Percentiles rank a stretch among this genome's conserved stretches.
Evolutionary conservation across 2,888 invertebrate species (phyloP).

Genomic region (Plagiodera versicolora): DNA sequence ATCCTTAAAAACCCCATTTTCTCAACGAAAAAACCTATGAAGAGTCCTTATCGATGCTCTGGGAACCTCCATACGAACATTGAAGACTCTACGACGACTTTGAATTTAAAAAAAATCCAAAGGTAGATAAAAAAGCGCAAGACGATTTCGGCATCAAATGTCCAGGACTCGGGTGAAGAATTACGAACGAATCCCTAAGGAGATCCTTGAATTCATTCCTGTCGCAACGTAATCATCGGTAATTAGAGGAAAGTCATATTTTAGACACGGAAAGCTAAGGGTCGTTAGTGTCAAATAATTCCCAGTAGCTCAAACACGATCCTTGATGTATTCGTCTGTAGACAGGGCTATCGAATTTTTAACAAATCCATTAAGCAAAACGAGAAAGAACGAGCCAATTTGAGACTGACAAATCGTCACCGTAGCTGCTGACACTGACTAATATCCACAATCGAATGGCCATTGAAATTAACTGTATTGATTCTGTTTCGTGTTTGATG

Average conservation of each 20-base stretch:
- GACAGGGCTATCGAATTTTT: slow-evolving; percentile 26
- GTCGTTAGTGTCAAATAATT: slow-evolving; percentile 39
- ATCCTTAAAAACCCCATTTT: too few species aligned
- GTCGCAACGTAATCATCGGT: slow-evolving; percentile 45
- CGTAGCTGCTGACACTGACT: too few species aligned
- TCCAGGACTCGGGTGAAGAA: slow-evolving; percentile 10
- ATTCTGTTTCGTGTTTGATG: too few species aligned
- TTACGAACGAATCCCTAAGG: slow-evolving; percentile 38
- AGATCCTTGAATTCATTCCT: slow-evolving; percentile 41
- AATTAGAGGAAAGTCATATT: slow-evolving; percentile 50
- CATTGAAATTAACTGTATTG: too few species aligned
- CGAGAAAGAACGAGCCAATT: slow-evolving; percentile 4
- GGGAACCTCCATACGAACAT: too few species aligned
- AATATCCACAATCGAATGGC: too few species aligned
- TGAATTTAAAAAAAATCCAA: too few species aligned
- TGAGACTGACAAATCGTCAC: slow-evolving; percentile 7
- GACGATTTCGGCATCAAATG: slow-evolving; percentile 7
- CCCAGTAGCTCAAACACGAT: slow-evolving; percentile 33
- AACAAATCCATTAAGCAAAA: slow-evolving; percentile 16
- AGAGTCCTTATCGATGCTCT: too few species aligned
- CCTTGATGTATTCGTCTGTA: slow-evolving; percentile 35
- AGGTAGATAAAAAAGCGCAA: too few species aligned
- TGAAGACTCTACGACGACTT: too few species aligned
- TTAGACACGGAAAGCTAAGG: slow-evolving; percentile 41
- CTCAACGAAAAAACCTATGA: too few species aligned